These are phyloP conservation scores for Sesia bembeciformis DNA, from an alignment of 2,888 invertebrate species.

Conservation along the genomic window DNA sequence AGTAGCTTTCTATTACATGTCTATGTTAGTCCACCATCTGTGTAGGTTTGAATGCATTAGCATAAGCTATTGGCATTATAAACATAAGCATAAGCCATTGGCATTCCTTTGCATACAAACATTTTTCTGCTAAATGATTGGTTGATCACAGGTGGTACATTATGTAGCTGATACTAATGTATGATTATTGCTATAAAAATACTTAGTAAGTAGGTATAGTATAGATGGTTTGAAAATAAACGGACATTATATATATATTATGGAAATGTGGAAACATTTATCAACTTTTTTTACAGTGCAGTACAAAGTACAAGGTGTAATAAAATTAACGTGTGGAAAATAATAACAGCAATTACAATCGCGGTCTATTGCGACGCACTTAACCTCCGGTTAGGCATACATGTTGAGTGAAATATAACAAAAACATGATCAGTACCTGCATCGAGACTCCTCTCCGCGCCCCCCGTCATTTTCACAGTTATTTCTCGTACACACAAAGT, in stretches of 20 bases:
- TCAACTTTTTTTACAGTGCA: not conserved
- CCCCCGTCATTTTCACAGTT: slow-evolving; percentile 51
- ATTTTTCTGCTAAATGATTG: too few species aligned
- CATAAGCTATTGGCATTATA: too few species aligned
- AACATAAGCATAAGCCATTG: too few species aligned
- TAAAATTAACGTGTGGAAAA: not conserved
- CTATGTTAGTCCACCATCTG: not conserved
- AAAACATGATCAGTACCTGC: slow-evolving; percentile 49
- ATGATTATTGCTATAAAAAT: too few species aligned
- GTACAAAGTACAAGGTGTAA: not conserved
- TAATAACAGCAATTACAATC: not conserved
- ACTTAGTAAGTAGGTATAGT: too few species aligned
- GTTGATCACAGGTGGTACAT: too few species aligned
- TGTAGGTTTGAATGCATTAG: too few species aligned
- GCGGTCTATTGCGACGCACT: slow-evolving; percentile 19
- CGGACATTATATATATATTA: too few species aligned
- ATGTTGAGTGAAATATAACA: slow-evolving; percentile 23
- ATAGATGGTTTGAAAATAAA: too few species aligned
- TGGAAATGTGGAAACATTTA: too few species aligned
- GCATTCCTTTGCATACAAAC: too few species aligned
- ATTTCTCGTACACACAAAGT: not conserved
- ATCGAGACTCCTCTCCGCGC: slow-evolving; percentile 49
- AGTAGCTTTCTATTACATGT: not conserved
- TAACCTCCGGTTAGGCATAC: slow-evolving; percentile 21
- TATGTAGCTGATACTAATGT: too few species aligned